Evolutionary conservation across 2,888 invertebrate genomes (phyloP), one percentile per base, ranked within the genome.

Genomic region (Melanostoma scalare): DNA sequence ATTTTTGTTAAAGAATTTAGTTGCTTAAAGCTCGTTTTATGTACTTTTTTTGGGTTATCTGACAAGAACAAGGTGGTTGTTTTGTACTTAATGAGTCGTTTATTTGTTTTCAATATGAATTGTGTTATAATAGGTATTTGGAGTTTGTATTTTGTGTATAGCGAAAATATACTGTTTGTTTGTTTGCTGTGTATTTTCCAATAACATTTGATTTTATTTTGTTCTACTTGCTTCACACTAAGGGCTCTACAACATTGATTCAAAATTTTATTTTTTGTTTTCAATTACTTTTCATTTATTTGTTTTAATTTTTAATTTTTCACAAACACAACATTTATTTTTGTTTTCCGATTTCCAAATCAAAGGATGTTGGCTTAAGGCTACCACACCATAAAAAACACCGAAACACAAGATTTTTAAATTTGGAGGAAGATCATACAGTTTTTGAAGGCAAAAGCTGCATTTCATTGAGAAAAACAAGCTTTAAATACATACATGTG

Each of bases 11-110:
- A 6, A 20, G 3, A 33, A 42, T 38, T 44, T 42, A n/a, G 9
- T 40, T 48, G 20, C 67, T 63, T 48, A n/a, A 38, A 50, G 31
- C 46, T 56, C 63, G 42, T 69, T 65, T 67, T 40, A 20, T 56
- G 53, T 36, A 20, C 10, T 61, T 48, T 56, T 30, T 33, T 44
- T 61, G n/a, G 35, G 48, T 55, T 68, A 31, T 42, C 69, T 80
- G 65, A 71, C 65, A 80, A 74, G 73, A 71, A 81, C 53, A 81
- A 68, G 78, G 85, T 85, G 85, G 82, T 46, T 31, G 30, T 85
- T 85, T 85, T 82, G 85, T 85, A 85, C 85, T 82, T 74, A 40
- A 78, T 77, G 60, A 61, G 77, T 20, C 20, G 20, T 77, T 6
- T 36, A 20, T 74, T 36, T 56, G 38, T n/a, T 35, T 35, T 53